These are phyloP conservation scores for Thamnaconus septentrionalis DNA, from an alignment of 2,113 vertebrate species.

Conservation along the genomic window DNA sequence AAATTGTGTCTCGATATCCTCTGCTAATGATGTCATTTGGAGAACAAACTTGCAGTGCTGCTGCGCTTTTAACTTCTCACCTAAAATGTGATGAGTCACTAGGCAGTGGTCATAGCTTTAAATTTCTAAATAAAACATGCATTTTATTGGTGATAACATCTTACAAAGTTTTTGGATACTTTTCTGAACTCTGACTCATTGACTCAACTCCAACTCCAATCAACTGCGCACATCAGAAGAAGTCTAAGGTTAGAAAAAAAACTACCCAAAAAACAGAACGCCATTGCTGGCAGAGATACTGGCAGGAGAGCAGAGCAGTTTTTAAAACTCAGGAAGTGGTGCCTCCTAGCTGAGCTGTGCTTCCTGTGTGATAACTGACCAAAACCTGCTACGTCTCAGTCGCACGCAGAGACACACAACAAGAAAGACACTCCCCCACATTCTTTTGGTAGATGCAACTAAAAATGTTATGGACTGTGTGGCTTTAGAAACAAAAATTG, in stretches of 20 bases:
- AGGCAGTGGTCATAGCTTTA: too few relatives aligned
- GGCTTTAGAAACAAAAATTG: too few relatives aligned
- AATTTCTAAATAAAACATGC: too few relatives aligned
- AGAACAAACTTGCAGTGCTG: too few relatives aligned
- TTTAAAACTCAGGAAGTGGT: constrained; percentile 60
- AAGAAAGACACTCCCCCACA: not conserved
- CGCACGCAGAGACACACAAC: constrained; percentile 7
- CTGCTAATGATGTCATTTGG: too few relatives aligned
- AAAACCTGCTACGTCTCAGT: not conserved
- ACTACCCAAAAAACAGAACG: constrained; percentile 3
- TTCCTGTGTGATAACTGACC: constrained; percentile 74
- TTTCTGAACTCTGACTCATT: too few relatives aligned
- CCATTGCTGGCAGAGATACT: constrained; percentile 50
- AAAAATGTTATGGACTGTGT: too few relatives aligned
- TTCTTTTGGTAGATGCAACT: not conserved
- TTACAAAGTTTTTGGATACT: too few relatives aligned
- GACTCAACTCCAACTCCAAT: constrained; percentile 1
- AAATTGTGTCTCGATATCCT: too few relatives aligned
- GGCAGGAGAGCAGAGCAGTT: constrained; percentile 50
- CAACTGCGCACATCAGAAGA: constrained; percentile 38
- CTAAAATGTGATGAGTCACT: too few relatives aligned
- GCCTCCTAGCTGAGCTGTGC: constrained; percentile 69
- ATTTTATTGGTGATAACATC: too few relatives aligned
- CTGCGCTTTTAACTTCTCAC: too few relatives aligned
- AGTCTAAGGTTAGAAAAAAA: constrained; percentile 18